A percentile compares a stretch with the other conserved stretches of the same genome.
phyloP scores from a whole-genome alignment of 2,888 invertebrate genomes.

The Athripsodes cinereus region DNA sequence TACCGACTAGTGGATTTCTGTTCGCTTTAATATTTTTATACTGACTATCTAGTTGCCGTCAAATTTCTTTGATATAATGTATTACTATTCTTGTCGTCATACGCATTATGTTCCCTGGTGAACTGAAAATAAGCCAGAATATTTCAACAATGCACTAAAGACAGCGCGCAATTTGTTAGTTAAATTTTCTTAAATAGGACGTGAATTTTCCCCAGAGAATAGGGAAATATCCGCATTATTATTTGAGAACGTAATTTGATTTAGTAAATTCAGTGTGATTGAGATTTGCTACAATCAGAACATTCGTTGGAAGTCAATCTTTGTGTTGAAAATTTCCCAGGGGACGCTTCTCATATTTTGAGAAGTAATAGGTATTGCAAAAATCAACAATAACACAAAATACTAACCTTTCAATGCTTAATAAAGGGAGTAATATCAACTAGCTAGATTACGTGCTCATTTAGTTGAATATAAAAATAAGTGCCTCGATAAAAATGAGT shows the following conservation, averaged over 20 bases:
- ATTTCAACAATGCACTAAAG: not conserved
- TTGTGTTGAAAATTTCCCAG: slow-evolving; percentile 21
- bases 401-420: not conserved
- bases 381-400: not conserved
- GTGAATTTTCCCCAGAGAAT: not conserved
- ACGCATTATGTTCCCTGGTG: too few relatives aligned
- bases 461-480: too few relatives aligned
- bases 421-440: not conserved
- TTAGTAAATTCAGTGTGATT: not conserved
- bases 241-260: slow-evolving; percentile 1
- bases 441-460: too few relatives aligned
- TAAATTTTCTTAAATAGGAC: not conserved
- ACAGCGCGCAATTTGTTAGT: not conserved
- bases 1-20: too few relatives aligned
- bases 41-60: too few relatives aligned
- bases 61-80: too few relatives aligned
- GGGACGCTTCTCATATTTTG: slow-evolving; percentile 3
- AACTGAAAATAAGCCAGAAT: not conserved
- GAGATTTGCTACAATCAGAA: slow-evolving; percentile 9
- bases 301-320: slow-evolving; percentile 11
- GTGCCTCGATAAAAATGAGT: too few relatives aligned
- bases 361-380: not conserved
- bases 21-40: too few relatives aligned
- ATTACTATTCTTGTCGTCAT: too few relatives aligned
- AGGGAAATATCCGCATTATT: not conserved